A percentile compares a stretch with the other conserved stretches of the same genome.
Conservation (phyloP, 2,113 vertebrate species). For the Chaetorhynchus papuensis region DNA sequence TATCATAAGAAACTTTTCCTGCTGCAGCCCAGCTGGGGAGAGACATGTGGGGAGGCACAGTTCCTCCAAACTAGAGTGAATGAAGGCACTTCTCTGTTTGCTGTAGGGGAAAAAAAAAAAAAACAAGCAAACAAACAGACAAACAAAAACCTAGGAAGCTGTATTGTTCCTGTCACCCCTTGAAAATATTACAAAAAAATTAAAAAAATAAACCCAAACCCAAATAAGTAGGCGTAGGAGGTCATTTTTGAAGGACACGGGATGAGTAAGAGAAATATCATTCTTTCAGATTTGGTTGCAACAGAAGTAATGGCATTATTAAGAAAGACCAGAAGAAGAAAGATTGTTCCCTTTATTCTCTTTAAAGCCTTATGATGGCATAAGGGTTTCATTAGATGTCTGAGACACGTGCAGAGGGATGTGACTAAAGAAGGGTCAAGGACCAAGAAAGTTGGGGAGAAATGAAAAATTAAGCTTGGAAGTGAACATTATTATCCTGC, state of each 20-base stretch:
- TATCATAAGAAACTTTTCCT: background rate
- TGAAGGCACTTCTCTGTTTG: background rate
- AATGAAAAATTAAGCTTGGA: constrained; percentile 48
- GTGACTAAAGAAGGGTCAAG: constrained; percentile 1
- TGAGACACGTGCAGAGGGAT: background rate
- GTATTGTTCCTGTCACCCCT: background rate
- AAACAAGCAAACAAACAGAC: background rate
- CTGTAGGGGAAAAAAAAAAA: background rate
- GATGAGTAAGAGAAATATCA: background rate
- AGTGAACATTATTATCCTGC: constrained; percentile 42
- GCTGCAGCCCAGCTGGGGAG: background rate
- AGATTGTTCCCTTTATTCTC: background rate
- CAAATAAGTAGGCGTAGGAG: background rate
- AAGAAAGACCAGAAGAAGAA: background rate
- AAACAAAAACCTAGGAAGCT: background rate
- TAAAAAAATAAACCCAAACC: background rate
- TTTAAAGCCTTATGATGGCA: background rate
- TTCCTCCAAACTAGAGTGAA: background rate
- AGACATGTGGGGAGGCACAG: rapidly evolving
- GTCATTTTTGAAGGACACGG: background rate
- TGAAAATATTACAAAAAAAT: background rate
- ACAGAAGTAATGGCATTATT: background rate
- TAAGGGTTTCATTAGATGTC: background rate
- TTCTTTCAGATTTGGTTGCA: background rate
- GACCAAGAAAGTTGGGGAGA: constrained; percentile 1